A percentile compares a stretch with the other conserved stretches of the same genome.
Conservation (phyloP, 2,888 invertebrate genomes). For the Epistrophella euchroma region DNA sequence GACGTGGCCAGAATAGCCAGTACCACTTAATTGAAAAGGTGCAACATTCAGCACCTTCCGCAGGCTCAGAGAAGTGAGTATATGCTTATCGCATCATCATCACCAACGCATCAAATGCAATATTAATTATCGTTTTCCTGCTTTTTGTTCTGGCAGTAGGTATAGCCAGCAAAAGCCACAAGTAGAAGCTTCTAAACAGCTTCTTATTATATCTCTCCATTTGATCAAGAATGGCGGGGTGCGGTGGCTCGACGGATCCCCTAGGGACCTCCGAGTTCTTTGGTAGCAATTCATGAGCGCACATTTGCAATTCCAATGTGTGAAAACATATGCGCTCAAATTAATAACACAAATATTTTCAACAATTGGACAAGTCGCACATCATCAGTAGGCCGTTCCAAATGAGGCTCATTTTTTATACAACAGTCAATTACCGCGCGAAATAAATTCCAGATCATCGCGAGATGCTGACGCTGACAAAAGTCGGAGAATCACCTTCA, state of each 20-base stretch:
- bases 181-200: constrained; percentile 39
- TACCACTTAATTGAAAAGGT: constrained; percentile 71
- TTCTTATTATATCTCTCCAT: constrained; percentile 24
- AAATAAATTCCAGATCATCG: constrained; percentile 72
- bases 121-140: constrained; percentile 71
- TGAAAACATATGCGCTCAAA: constrained; percentile 76
- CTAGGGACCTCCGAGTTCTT: constrained; percentile 35
- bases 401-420: constrained; percentile 35
- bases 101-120: constrained; percentile 61
- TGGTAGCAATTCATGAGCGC: constrained; percentile 25
- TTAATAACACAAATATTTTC: constrained; percentile 75
- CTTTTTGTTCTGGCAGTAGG: constrained; percentile 36
- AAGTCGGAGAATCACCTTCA: constrained; percentile 62
- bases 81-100: constrained; percentile 65
- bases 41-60: constrained; percentile 66
- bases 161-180: not conserved
- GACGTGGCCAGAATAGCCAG: constrained; percentile 22
- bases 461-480: constrained; percentile 45
- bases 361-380: constrained; percentile 53
- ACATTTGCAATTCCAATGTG: constrained; percentile 71
- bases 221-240: not conserved
- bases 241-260: constrained; percentile 7
- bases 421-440: constrained; percentile 70
- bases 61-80: constrained; percentile 12
- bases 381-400: not conserved